phyloP scores from a whole-genome alignment of 2,113 vertebrate species.

The Petaurus breviceps region DNA sequence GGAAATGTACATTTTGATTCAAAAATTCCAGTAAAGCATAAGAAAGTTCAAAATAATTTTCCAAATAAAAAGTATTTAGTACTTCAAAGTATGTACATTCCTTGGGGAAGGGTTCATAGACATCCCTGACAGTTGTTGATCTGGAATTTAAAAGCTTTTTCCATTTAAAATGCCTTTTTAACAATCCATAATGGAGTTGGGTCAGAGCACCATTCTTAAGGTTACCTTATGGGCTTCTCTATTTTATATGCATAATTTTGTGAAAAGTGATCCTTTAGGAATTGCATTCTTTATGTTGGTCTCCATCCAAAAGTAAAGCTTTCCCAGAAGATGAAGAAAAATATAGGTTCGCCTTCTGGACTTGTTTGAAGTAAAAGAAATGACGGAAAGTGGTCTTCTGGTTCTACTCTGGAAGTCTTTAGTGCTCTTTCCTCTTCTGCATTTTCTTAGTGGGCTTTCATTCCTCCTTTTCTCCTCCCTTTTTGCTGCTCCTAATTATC shows the following conservation, averaged over 20 bases:
- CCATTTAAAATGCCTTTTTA: background rate
- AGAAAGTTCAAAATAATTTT: background rate
- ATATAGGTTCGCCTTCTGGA: background rate
- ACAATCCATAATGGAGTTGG: background rate
- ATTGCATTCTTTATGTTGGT: background rate
- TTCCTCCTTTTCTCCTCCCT: background rate
- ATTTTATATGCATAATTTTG: background rate
- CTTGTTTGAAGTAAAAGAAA: background rate
- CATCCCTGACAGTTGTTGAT: background rate
- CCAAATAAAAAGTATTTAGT: background rate
- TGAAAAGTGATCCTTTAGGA: constrained; percentile 23
- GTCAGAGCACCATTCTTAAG: rapidly evolving
- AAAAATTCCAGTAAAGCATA: constrained; percentile 37
- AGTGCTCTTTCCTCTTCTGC: background rate
- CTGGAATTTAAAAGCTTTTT: background rate
- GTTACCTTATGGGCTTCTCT: background rate
- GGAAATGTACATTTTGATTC: constrained; percentile 16
- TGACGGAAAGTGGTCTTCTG: rapidly evolving
- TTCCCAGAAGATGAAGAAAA: background rate
- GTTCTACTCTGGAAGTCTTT: too few species aligned
- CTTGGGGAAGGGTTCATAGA: background rate
- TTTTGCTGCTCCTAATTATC: background rate
- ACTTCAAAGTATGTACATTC: background rate
- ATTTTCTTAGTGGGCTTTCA: background rate
- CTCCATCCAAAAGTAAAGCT: background rate